Evolutionary conservation across 1,140 invertebrate genomes (phyloP).

Genomic region (Andricus grossulariae): DNA sequence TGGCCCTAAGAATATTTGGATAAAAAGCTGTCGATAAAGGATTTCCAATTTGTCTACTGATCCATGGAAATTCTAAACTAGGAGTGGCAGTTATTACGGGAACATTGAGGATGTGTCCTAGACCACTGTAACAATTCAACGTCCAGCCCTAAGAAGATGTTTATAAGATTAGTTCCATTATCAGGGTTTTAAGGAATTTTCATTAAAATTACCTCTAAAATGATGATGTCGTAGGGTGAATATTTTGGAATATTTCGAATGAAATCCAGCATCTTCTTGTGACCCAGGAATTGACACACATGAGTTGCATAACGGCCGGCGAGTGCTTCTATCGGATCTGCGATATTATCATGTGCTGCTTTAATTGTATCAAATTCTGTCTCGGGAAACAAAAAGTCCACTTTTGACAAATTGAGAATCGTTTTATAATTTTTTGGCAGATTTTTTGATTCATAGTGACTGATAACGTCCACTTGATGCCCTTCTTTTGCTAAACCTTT

Average conservation of each 20-base stretch:
- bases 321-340: background rate
- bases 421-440: slow-evolving; percentile 14
- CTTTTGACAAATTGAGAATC: background rate
- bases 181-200: no score
- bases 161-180: no score
- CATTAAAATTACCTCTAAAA: slow-evolving; percentile 49
- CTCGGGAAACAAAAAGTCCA: background rate
- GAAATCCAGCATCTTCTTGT: slow-evolving; percentile 41
- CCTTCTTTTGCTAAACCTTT: slow-evolving; percentile 66
- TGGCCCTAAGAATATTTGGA: background rate
- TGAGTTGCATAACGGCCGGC: slow-evolving; percentile 37
- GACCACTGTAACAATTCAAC: no score
- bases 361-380: background rate
- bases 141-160: no score
- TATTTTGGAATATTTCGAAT: slow-evolving; percentile 48
- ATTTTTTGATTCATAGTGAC: slow-evolving; percentile 56
- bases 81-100: background rate
- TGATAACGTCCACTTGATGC: slow-evolving; percentile 62
- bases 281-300: slow-evolving; percentile 45
- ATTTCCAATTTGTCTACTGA: slow-evolving; percentile 4
- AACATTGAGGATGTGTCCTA: no score
- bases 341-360: background rate
- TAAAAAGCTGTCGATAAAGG: background rate
- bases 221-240: slow-evolving; percentile 53
- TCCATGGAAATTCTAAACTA: no score